A percentile compares a stretch with the other conserved stretches of the same genome.
Conservation (phyloP, 2,888 invertebrate genomes). For the Acanthosepion esculentum region DNA sequence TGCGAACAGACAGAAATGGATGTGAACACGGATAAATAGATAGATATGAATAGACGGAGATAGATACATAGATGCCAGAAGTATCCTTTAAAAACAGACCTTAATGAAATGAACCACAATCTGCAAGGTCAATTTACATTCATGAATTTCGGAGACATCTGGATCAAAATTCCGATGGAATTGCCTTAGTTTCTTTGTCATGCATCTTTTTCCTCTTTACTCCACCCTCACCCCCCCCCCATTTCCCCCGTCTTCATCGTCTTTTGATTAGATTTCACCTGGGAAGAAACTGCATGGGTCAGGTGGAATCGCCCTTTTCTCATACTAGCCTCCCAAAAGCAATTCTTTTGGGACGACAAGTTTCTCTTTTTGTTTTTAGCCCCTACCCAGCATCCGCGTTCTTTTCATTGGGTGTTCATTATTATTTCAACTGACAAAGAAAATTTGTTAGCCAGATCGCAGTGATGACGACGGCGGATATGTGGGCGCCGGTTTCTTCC, state of each 20-base stretch:
- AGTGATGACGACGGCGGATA: too few relatives aligned
- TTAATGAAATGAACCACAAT: conserved; percentile 13
- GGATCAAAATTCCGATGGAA: not conserved
- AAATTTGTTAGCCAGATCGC: not conserved
- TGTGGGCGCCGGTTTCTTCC: too few relatives aligned
- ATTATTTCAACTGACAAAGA: not conserved
- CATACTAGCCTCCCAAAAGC: not conserved
- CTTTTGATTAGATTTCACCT: not conserved
- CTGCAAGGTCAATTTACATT: conserved; percentile 12
- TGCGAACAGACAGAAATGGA: not conserved
- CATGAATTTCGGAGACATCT: not conserved
- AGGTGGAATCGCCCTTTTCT: not conserved
- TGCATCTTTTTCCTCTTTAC: not conserved
- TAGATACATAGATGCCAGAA: not conserved
- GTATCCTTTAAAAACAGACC: not conserved
- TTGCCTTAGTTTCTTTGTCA: not conserved
- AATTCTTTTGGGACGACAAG: not conserved
- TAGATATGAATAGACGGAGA: not conserved
- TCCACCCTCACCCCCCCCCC: not conserved
- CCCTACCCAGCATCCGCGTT: not conserved
- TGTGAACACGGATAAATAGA: not conserved
- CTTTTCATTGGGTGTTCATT: not conserved
- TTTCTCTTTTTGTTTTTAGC: not conserved
- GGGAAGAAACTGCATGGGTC: not conserved
- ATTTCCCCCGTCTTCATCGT: not conserved